Conservation (phyloP, 2,797 vertebrate genomes). For the Peromyscus attwateri region DNA sequence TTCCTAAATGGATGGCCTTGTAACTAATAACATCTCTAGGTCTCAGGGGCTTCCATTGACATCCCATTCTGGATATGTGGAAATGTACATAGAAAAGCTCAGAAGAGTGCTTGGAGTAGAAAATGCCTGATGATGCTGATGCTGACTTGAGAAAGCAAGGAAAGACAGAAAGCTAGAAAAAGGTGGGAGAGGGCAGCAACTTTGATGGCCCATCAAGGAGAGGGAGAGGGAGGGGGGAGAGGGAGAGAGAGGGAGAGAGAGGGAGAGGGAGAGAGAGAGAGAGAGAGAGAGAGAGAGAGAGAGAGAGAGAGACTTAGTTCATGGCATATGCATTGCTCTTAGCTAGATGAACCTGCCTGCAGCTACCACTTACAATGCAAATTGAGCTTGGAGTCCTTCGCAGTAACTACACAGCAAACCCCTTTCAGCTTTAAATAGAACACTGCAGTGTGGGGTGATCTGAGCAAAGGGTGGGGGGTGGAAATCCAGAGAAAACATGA, state of each 20-base stretch:
- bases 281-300: neutral
- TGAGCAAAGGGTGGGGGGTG: conserved; percentile 36
- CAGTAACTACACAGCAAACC: conserved; percentile 82
- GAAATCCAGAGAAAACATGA: conserved; percentile 46
- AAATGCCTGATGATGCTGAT: conserved; percentile 18
- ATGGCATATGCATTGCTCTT: conserved; percentile 74
- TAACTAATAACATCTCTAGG: conserved; percentile 9
- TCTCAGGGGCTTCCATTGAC: neutral
- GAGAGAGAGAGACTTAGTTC: conserved; percentile 43
- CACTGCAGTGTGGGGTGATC: conserved; percentile 77
- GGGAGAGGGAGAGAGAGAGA: neutral
- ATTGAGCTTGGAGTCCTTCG: conserved; percentile 82
- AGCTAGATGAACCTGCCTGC: conserved; percentile 76
- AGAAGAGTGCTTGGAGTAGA: neutral
- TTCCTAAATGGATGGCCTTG: conserved; percentile 13
- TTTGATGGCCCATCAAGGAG: neutral
- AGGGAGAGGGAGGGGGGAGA: too few species aligned
- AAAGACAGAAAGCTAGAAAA: neutral
- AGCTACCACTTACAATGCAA: conserved; percentile 84
- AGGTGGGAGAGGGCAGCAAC: neutral
- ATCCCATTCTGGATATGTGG: neutral
- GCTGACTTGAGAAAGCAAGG: neutral
- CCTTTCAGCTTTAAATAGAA: conserved; percentile 83
- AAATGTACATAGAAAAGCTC: neutral
- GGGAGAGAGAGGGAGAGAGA: neutral